These are phyloP conservation scores for Potorous gilbertii DNA, from an alignment of 2,797 vertebrate genomes.

Conservation along the genomic window DNA sequence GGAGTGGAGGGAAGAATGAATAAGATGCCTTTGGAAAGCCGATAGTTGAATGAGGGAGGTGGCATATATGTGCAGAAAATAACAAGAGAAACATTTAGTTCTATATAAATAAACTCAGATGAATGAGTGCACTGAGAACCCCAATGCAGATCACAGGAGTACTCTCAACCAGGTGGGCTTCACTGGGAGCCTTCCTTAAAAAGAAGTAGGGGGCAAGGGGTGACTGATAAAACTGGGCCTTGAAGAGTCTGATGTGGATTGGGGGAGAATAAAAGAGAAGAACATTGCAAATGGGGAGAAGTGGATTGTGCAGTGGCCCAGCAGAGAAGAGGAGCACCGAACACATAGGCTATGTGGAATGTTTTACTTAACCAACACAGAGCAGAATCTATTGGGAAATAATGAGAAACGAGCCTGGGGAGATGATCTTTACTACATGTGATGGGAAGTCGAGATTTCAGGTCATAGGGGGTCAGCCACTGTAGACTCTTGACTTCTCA, in stretches of 20 bases:
- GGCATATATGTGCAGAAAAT: constrained; percentile 20
- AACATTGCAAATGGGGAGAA: constrained; percentile 26
- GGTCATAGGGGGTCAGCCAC: not conserved
- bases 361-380: constrained; percentile 29
- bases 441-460: constrained; percentile 13
- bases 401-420: constrained; percentile 20
- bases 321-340: not conserved
- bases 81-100: constrained; percentile 20
- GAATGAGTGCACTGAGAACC: constrained; percentile 28
- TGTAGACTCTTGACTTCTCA: not conserved
- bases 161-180: constrained; percentile 18
- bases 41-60: not conserved
- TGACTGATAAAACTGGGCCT: not conserved
- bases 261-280: constrained; percentile 15
- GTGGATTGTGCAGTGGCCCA: not conserved
- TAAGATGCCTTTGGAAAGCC: not conserved
- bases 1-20: not conserved
- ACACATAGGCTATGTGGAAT: not conserved
- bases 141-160: not conserved
- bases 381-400: constrained; percentile 26
- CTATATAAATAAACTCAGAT: constrained; percentile 6
- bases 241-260: constrained; percentile 47
- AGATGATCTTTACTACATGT: not conserved
- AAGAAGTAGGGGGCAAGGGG: not conserved
- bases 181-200: not conserved